Evolutionary conservation across 2,797 vertebrate species (phyloP).

Genomic region (Labroides dimidiatus): DNA sequence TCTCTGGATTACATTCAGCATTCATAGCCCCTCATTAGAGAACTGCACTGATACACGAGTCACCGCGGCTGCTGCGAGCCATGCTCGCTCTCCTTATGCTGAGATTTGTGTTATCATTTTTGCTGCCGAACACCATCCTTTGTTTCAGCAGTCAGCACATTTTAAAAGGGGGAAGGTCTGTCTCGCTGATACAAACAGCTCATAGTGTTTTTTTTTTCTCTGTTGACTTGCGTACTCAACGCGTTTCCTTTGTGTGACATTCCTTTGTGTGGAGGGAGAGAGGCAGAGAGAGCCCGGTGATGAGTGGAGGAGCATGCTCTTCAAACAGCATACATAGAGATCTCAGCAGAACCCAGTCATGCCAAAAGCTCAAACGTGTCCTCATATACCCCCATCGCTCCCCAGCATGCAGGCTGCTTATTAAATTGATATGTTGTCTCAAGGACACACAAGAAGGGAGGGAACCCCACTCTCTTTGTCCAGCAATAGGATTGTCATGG

Average conservation of each 20-base stretch:
- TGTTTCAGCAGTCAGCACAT: slow-evolving; percentile 9
- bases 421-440: slow-evolving; percentile 62
- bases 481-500: slow-evolving; percentile 60
- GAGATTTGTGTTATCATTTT: slow-evolving; percentile 9
- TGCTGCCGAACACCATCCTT: slow-evolving; percentile 8
- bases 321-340: slow-evolving; percentile 43
- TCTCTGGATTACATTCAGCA: slow-evolving; percentile 12
- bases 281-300: slow-evolving; percentile 19
- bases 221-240: slow-evolving; percentile 30
- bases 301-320: slow-evolving; percentile 48
- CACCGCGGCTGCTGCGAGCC: background rate
- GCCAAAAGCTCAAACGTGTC: slow-evolving; percentile 54
- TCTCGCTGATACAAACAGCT: slow-evolving; percentile 10
- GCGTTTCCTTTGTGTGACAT: slow-evolving; percentile 70
- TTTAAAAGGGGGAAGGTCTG: background rate
- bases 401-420: slow-evolving; percentile 32
- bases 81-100: background rate
- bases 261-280: slow-evolving; percentile 70
- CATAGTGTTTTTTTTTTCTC: slow-evolving; percentile 1
- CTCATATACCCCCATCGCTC: slow-evolving; percentile 43
- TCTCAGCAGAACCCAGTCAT: slow-evolving; percentile 32
- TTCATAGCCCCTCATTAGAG: slow-evolving; percentile 13
- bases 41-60: background rate
- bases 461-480: slow-evolving; percentile 56
- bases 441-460: slow-evolving; percentile 25